Percentiles rank a stretch among this genome's conserved stretches.
These are phyloP conservation scores for Ridgeia piscesae DNA, from an alignment of 1,140 invertebrate genomes.

Conservation along the genomic window DNA sequence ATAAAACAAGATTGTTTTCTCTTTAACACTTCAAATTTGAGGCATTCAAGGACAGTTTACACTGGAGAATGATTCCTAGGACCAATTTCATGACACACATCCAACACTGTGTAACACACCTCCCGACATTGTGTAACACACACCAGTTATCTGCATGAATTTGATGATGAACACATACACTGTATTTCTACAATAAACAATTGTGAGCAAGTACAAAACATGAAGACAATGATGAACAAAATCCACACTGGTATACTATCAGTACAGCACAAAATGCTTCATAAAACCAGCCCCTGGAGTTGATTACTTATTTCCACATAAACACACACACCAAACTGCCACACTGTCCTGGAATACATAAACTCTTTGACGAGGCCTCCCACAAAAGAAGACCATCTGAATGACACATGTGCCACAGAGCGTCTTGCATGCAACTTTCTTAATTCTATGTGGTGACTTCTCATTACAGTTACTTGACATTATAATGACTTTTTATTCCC, in stretches of 20 bases:
- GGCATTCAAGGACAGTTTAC: too few relatives aligned
- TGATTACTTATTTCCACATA: background rate
- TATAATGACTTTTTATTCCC: too few relatives aligned
- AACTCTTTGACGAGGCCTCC: background rate
- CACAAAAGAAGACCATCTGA: background rate
- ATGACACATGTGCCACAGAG: background rate
- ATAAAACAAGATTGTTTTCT: background rate
- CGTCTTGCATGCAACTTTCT: background rate
- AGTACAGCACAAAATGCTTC: background rate
- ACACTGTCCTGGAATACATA: background rate
- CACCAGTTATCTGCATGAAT: background rate
- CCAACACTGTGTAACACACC: too few relatives aligned
- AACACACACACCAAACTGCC: background rate
- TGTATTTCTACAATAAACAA: background rate
- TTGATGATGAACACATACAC: background rate
- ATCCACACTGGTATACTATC: background rate
- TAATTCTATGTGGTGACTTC: too few relatives aligned
- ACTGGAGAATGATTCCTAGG: background rate
- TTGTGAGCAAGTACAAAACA: background rate
- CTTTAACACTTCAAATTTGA: background rate
- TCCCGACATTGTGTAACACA: background rate
- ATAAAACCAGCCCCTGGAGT: background rate
- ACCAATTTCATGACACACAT: background rate
- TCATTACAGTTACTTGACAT: too few relatives aligned
- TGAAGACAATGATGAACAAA: background rate